Base-by-base conservation (phyloP, 2,888 invertebrate genomes). In the Diloba caeruleocephala region DNA sequence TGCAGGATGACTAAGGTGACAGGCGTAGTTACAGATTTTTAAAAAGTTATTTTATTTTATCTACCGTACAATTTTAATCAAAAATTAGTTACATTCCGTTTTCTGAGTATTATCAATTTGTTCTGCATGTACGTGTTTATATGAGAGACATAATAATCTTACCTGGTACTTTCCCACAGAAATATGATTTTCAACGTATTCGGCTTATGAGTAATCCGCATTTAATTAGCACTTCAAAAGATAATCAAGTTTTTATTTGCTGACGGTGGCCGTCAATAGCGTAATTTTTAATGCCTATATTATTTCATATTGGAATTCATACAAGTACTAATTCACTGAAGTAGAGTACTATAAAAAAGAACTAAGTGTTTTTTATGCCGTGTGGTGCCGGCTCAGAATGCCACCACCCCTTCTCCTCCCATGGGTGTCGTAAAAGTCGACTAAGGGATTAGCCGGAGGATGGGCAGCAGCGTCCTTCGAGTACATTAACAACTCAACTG, bases 161-260 rank as follows among this genome's bases (percentile, higher is more conserved):
- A 21, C 17, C 7, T 12, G 9, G 8, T 8, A 41, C 7, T 42
- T 28, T 33, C 9, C 1, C 19, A 29, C 39, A 14, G 13, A 39
- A 60, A 31, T 26, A 25, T 15, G 5, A 31, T 41, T 44, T 46
- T 23, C 23, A 1, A 13, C 39, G 12, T 19, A 48, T 5, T 59
- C 17, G 29, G 39, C 23, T 34, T 44, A 45, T 3, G 15, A 37
- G 32, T 41, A 54, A 43, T 46, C 36, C 36, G 3, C 7, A 36
- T 67, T 46, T 68, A 50, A 54, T 67, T 54, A 50, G 46, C 33
- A 50, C 50, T 41, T 64, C 50, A 50, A 64, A 67, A 19, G 32
- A 26, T 5, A 33, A 5, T 38, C 26, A 12, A 19, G n/a, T 51
- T 43, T 21, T 7, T 41, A 28, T 45, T 37, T 42, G 28, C 12